These are phyloP conservation scores for Asarcornis scutulata DNA, from an alignment of 2,113 vertebrate species.

Conservation along the genomic window DNA sequence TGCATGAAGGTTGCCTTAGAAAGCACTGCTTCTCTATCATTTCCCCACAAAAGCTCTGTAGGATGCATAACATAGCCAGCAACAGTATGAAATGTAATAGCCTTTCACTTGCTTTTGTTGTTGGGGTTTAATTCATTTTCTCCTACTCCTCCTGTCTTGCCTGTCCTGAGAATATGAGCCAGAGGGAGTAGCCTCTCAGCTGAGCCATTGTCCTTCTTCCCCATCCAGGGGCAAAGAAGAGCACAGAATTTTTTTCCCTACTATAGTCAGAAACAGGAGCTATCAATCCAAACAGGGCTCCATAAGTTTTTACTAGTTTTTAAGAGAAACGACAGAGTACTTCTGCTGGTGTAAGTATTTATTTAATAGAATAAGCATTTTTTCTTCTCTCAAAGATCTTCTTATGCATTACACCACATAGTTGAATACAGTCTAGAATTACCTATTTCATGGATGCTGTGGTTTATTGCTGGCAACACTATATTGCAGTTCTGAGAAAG, in stretches of 20 bases:
- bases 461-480: not conserved
- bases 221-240: not conserved
- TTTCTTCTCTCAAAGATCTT: not conserved
- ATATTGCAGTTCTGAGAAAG: not conserved
- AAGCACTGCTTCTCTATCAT: not conserved
- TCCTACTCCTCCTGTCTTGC: not conserved
- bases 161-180: not conserved
- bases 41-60: not conserved
- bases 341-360: not conserved
- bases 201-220: not conserved
- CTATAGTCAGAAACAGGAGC: accelerated
- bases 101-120: not conserved
- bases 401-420: not conserved
- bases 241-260: not conserved
- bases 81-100: not conserved
- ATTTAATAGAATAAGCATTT: not conserved
- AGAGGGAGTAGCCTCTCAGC: not conserved
- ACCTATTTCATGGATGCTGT: not conserved
- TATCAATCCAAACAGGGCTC: not conserved
- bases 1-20: not conserved
- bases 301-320: not conserved
- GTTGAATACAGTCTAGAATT: not conserved
- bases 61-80: not conserved
- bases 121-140: not conserved
- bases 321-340: not conserved